phyloP scores from a whole-genome alignment of 2,888 invertebrate genomes.

The Volucella inanis region DNA sequence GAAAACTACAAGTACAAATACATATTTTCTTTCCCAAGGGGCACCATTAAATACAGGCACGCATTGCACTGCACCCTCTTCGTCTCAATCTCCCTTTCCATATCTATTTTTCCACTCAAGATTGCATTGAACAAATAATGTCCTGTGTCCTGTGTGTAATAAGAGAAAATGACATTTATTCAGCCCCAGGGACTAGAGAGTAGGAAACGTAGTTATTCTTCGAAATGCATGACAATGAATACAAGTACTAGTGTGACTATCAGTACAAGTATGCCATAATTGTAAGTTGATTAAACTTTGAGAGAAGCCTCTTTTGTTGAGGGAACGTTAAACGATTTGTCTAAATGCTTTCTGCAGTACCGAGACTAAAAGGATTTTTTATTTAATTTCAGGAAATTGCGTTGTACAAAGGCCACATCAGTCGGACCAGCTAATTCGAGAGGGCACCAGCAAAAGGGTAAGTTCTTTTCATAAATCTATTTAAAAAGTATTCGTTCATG shows the following conservation, averaged over 20 bases:
- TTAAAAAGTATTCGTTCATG: background rate
- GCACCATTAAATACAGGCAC: conserved; percentile 34
- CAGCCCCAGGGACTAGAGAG: background rate
- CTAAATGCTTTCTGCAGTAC: background rate
- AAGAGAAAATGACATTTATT: conserved; percentile 16
- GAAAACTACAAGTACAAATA: background rate
- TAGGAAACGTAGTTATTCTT: no score
- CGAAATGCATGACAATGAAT: no score
- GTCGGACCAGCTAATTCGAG: conserved; percentile 92
- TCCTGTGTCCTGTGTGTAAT: background rate
- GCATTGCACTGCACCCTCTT: conserved; percentile 2
- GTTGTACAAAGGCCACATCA: conserved; percentile 92
- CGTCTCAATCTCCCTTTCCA: background rate
- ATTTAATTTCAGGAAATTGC: conserved; percentile 87
- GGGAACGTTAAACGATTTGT: background rate
- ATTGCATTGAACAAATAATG: conserved; percentile 35
- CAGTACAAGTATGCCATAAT: no score
- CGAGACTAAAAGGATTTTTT: background rate
- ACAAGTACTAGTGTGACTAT: no score
- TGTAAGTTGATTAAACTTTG: no score
- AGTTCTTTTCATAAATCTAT: conserved; percentile 77
- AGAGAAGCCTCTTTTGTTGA: background rate
- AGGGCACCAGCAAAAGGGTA: conserved; percentile 93
- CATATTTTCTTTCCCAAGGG: background rate
- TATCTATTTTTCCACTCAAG: background rate